Base-by-base conservation (phyloP, 2,113 vertebrate genomes). In the Hippocampus comes region DNA sequence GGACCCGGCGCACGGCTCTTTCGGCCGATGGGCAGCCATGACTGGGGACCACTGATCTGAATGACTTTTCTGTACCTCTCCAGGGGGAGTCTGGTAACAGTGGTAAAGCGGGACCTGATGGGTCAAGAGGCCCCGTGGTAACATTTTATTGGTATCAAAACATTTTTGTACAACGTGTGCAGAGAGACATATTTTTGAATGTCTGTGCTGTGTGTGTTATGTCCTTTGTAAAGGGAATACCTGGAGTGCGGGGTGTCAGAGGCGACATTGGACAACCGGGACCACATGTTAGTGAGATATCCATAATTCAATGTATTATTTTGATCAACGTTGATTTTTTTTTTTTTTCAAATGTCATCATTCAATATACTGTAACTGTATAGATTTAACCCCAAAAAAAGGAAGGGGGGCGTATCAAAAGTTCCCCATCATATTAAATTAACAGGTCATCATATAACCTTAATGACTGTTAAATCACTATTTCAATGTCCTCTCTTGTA, bases 191-290 rank as follows among this genome's bases (percentile, higher is more conserved):
- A 15, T 34, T 21, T 30, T 8, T 53, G 27, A 53, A 21, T 53
- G 27, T 55, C 17, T 66, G 18, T 64, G 5, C 2, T 46, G 11
- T 42, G 18, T 14, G 0, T 64, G 5, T 43, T 67, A 0, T 83
- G 23, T 68, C 25, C 34, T 0, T 11, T 55, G 49, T 68, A 1
- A 59, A 97, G 95, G 95, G 95, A 23, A 70, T 85, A 0, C 15
- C 63, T 9, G 94, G 95, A 67, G 73, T 85, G 0, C 79, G 72
- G 0, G 95, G 95, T 53, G 60, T 53, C 4, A 92, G 89, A 86
- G 95, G 95, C 68, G 92, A 95, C 3, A 2, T 43, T 0, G 95
- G 95, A 67, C 91, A 84, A 5, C 78, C 75, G 0, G 94, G 94
- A 9, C 78, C 76, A 0, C 60, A 4, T 78, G 95, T 96, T 84